Conservation (phyloP, 2,888 invertebrate genomes). For the Melangyna quadrimaculata region DNA sequence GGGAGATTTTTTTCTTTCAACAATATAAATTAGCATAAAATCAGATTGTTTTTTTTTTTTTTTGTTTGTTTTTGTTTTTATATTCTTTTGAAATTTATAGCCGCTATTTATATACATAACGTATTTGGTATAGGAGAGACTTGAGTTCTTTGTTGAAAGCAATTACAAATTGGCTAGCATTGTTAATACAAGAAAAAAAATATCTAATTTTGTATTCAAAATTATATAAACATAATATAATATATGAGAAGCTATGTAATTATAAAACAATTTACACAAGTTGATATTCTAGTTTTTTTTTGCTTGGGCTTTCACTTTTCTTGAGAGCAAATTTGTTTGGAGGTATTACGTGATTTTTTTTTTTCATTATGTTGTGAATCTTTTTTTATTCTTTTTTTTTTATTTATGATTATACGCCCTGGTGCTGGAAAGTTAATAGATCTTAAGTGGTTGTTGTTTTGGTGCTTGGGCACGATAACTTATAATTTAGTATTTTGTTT, state of each 20-base stretch:
- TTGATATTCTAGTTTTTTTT: slow-evolving; percentile 27
- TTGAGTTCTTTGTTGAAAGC: slow-evolving; percentile 24
- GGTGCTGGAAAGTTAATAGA: slow-evolving; percentile 49
- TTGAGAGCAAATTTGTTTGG: slow-evolving; percentile 48
- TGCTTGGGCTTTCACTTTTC: slow-evolving; percentile 66
- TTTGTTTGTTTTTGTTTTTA: background rate
- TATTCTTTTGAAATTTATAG: slow-evolving; percentile 35
- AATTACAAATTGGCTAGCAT: slow-evolving; percentile 19
- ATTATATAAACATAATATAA: slow-evolving; percentile 25
- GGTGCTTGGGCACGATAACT: slow-evolving; percentile 1
- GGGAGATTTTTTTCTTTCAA: slow-evolving; percentile 43
- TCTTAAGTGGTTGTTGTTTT: slow-evolving; percentile 23
- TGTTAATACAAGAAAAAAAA: background rate
- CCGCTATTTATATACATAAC: background rate
- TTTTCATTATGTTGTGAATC: slow-evolving; percentile 28
- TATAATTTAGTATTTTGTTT: background rate
- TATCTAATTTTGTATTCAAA: slow-evolving; percentile 22
- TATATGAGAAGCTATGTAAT: slow-evolving; percentile 58
- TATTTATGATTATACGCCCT: slow-evolving; percentile 38
- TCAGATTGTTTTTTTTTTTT: slow-evolving; percentile 9
- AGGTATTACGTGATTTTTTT: slow-evolving; percentile 60
- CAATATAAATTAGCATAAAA: slow-evolving; percentile 54
- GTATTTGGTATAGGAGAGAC: background rate
- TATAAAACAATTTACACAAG: slow-evolving; percentile 62
- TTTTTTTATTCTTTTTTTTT: no score